Evolutionary conservation across 2,888 invertebrate species (phyloP), one percentile per base, ranked within the genome.

Genomic region (Athrips mouffetella): DNA sequence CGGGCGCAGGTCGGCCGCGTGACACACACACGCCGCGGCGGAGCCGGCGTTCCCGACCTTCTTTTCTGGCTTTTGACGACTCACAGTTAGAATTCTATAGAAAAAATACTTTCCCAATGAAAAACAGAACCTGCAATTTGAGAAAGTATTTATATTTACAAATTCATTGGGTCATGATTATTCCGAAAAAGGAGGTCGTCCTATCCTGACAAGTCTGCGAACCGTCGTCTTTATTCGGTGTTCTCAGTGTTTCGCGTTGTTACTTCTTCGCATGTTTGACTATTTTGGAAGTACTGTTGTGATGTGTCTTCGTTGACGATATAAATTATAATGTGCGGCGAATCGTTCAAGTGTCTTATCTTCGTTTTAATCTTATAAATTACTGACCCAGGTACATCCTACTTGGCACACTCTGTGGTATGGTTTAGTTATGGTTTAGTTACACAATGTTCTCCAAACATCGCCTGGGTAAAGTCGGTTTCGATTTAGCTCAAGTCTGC

Each of bases 391-490:
- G 84, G 81, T 82, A 83, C 83, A 82, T 80, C 73, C 76, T 79
- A 80, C 84, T 86, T 84, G 84, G 75, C 86, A 87, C 87, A 86
- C 85, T 84, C 70, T 86, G 86, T 86, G 86, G 71, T 80, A 73
- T 71, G 71, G 71, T 73, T 62, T 62, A 71, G 67, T n/a, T n/a
- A n/a, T 63, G 57, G 64, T 60, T 62, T 62, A 71, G 67, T n/a
- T n/a, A n/a, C 62, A 57, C 64, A 60, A 68, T 71, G 62, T 67
- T 65, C 70, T 68, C 59, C 61, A 66, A 71, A 62, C 70, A 69
- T 67, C 70, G 63, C 57, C 65, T 67, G 21, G 65, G 64, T 33
- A 50, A 45, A 56, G 1, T 55, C 69, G 67, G 71, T 52, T 63
- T 66, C 62, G 67, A n/a, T n/a, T 59, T 59, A 55, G 46, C 50